Evolutionary conservation across 2,113 vertebrate species (phyloP).

Genomic region (Eptesicus fuscus): DNA sequence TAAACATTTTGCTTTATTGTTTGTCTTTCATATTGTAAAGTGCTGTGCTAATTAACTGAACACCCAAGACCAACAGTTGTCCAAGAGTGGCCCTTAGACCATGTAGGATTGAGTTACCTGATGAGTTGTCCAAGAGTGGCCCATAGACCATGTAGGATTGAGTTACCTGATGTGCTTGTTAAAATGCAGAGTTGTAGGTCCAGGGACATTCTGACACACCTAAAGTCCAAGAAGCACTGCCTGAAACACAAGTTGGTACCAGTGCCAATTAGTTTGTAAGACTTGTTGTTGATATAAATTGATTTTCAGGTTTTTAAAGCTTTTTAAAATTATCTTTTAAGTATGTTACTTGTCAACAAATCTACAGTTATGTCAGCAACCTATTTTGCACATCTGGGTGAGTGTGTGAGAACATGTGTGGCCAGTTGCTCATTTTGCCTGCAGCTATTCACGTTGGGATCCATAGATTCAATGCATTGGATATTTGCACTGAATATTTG

Average conservation of each 20-base stretch:
- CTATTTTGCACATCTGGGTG: neutral
- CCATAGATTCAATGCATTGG: neutral
- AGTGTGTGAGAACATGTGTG: neutral
- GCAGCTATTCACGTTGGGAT: neutral
- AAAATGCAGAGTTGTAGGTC: neutral
- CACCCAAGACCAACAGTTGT: neutral
- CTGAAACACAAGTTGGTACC: neutral
- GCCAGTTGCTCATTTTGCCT: neutral
- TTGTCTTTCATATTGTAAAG: conserved; percentile 14
- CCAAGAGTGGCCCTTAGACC: neutral
- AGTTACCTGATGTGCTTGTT: neutral
- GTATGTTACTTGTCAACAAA: neutral
- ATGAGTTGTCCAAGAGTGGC: neutral
- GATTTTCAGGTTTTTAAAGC: neutral
- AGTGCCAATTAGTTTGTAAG: neutral
- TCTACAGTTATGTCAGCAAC: neutral
- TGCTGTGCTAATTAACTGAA: neutral
- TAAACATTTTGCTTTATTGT: neutral
- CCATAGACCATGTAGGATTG: neutral
- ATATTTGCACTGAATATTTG: conserved; percentile 16
- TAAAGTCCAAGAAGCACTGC: neutral
- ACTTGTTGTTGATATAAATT: neutral
- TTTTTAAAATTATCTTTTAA: neutral
- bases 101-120: neutral
- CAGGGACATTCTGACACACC: neutral